phyloP scores from a whole-genome alignment of 2,797 vertebrate species.

The Pristis pectinata region DNA sequence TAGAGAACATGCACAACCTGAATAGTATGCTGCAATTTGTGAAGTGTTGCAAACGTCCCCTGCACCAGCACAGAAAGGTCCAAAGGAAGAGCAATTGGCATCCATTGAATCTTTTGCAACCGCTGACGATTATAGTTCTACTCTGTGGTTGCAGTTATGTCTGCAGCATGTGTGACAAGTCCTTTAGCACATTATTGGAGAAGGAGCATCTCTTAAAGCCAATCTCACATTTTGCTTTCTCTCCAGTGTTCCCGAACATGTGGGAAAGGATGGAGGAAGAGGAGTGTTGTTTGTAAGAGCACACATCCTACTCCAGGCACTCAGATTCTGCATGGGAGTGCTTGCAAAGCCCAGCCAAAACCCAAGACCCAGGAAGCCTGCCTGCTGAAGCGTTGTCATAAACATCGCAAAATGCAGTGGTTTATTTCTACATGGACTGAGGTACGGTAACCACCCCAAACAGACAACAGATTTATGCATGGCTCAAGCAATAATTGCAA shows the following conservation, averaged over 20 bases:
- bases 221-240: slow-evolving; percentile 40
- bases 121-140: no score
- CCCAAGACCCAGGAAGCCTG: slow-evolving; percentile 71
- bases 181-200: no score
- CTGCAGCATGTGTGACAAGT: no score
- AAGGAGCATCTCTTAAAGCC: no score
- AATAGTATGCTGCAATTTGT: no score
- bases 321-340: slow-evolving; percentile 54
- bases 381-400: slow-evolving; percentile 69
- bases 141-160: no score
- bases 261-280: slow-evolving; percentile 72
- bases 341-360: slow-evolving; percentile 60
- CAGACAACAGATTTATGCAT: neutral
- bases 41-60: no score
- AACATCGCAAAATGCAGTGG: slow-evolving; percentile 75
- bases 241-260: slow-evolving; percentile 77
- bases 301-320: slow-evolving; percentile 48
- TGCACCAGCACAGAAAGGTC: no score
- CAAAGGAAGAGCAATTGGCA: no score
- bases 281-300: slow-evolving; percentile 65
- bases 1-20: no score
- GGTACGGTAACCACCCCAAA: slow-evolving; percentile 49
- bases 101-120: no score
- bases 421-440: slow-evolving; percentile 75
- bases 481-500: neutral